Evolutionary conservation across 2,888 invertebrate genomes (phyloP), one percentile per base, ranked within the genome.

Genomic region (Nipponacmea schrenckii): DNA sequence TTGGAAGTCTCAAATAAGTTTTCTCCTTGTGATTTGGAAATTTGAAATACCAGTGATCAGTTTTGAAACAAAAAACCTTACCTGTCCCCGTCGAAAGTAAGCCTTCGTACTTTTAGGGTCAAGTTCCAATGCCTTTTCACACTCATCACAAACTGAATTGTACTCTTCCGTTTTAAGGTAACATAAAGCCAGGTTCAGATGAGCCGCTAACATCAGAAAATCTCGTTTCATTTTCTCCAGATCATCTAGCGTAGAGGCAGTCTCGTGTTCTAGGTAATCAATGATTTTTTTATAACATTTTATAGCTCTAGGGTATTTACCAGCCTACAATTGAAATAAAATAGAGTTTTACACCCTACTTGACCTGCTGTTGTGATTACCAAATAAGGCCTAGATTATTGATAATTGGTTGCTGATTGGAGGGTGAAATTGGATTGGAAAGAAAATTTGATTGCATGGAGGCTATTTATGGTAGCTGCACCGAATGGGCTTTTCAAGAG

Each of bases 41-140:
- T 31, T 31, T 31, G 31, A 31, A 31, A 31, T 31, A 3, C 31
- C 2, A 39, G 39, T 8, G 4, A 8, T 39, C 10, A 39, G 39
- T 8, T 39, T 39, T 8, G 10, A 39, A 39, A 39, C 4, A 39
- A 10, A 10, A 39, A 17, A n/a, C 31, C 78, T 80, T 85, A 91
- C 91, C 87, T 94, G 94, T 0, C 96, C 97, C 79, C 94, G 91
- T 80, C 98, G 91, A 89, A 96, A 99, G 44, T 94, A 90, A 0
- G 94, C 98, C 89, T 99, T 99, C 15, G 95, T 94, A 87, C 94
- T 97, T 31, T 91, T 91, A 0, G 92, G 89, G 83, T 95, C 94
- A 0, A 94, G 81, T 70, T 92, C 92, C 5, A 99, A 89, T 0
- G 94, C 97, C 81, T 93, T 93, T 64, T 93, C 92, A 64, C 97